Conservation (phyloP, 2,797 vertebrate genomes). For the Artibeus lituratus region DNA sequence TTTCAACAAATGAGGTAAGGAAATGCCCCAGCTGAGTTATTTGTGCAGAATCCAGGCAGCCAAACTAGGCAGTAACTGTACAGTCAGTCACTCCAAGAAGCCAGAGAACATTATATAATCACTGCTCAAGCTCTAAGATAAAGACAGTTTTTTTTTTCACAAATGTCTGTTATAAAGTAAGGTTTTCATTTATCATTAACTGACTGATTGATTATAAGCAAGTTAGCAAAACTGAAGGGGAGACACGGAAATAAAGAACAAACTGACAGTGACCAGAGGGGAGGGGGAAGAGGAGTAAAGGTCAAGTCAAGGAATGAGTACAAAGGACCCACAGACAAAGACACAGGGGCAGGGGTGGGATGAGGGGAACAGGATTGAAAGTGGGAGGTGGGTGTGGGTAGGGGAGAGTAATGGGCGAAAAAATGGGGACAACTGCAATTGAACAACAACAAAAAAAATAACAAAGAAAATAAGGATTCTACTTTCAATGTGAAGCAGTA, state of each 20-base stretch:
- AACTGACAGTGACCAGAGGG: no score
- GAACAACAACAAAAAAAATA: no score
- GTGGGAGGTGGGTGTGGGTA: no score
- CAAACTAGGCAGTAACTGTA: background rate
- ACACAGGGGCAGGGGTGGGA: no score
- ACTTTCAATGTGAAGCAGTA: conserved; percentile 20
- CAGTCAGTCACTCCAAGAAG: background rate
- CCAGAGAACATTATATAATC: conserved; percentile 62
- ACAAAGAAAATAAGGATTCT: background rate
- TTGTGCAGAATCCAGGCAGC: background rate
- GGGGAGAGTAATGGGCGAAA: no score
- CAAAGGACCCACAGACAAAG: no score
- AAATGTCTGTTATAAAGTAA: conserved; percentile 24
- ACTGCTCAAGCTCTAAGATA: conserved; percentile 5
- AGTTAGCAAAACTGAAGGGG: no score
- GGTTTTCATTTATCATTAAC: conserved; percentile 32
- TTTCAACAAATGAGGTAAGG: conserved; percentile 1
- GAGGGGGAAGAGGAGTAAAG: no score
- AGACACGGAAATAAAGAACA: no score
- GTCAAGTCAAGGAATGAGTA: no score
- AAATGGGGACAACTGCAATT: no score
- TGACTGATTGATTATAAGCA: background rate
- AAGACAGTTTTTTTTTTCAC: conserved; percentile 40
- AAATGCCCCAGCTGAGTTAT: conserved; percentile 1
- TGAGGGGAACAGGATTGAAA: no score